These are phyloP conservation scores for Austrolebias charrua DNA, from an alignment of 2,797 vertebrate species.

Conservation along the genomic window DNA sequence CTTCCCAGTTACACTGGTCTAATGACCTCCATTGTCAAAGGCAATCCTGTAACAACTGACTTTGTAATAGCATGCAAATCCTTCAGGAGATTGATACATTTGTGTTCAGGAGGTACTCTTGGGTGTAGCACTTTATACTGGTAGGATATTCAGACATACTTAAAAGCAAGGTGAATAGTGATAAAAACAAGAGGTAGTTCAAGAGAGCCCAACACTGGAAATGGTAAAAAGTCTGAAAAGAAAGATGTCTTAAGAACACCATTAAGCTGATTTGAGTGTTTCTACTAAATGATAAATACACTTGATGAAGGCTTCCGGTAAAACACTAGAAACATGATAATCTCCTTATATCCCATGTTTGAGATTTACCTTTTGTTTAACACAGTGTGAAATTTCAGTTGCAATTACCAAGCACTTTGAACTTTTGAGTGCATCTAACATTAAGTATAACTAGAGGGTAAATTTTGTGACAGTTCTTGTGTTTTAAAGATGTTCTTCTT, in stretches of 20 bases:
- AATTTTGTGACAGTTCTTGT: not conserved
- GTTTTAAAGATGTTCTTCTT: not conserved
- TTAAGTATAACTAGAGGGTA: not conserved
- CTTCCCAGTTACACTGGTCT: constrained; percentile 48
- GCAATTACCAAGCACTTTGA: not conserved
- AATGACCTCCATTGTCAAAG: constrained; percentile 58
- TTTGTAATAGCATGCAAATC: constrained; percentile 71
- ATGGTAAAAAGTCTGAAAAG: constrained; percentile 11
- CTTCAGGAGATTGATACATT: constrained; percentile 48
- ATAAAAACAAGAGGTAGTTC: constrained; percentile 38
- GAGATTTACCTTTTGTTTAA: not conserved
- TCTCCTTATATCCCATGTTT: not conserved
- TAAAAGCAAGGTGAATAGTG: constrained; percentile 33
- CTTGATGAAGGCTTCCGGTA: not conserved
- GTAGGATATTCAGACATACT: constrained; percentile 24
- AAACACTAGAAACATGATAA: constrained; percentile 3
- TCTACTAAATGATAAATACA: not conserved
- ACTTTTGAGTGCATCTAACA: not conserved
- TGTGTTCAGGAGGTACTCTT: constrained; percentile 56
- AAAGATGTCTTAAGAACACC: constrained; percentile 2
- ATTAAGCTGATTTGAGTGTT: constrained; percentile 24
- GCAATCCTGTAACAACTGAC: constrained; percentile 38
- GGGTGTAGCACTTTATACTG: constrained; percentile 37
- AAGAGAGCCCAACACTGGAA: not conserved
- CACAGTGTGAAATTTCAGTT: not conserved